Conservation (phyloP, 2,797 vertebrate species). For the Helarctos malayanus region DNA sequence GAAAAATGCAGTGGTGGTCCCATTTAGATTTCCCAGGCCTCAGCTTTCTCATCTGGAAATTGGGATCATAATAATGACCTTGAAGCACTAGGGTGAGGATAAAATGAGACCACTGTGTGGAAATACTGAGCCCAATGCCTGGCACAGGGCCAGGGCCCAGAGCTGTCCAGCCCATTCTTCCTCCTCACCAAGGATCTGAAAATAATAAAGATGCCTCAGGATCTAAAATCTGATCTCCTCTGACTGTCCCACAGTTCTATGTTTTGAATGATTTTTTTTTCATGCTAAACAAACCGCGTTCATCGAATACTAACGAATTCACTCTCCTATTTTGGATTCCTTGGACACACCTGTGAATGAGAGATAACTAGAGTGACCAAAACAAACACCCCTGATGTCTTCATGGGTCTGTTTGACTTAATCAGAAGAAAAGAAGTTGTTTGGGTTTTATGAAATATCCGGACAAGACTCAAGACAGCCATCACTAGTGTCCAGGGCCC, state of each 20-base stretch:
- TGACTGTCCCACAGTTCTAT: not conserved
- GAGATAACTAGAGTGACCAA: not conserved
- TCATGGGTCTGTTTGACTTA: not conserved
- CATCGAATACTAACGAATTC: not conserved
- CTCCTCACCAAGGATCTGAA: not conserved
- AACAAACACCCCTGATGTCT: not conserved
- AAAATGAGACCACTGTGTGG: not conserved
- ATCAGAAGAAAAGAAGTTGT: not conserved
- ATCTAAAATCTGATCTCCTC: not conserved
- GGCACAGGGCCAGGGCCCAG: not conserved
- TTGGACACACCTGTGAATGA: not conserved
- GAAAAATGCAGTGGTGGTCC: not conserved
- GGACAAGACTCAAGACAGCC: not conserved
- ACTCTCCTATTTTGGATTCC: not conserved
- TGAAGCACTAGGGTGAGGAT: not conserved
- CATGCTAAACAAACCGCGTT: not conserved
- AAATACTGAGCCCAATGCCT: not conserved
- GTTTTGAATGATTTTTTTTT: not conserved
- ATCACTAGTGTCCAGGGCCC: not conserved
- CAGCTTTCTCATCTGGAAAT: constrained; percentile 1
- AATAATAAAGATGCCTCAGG: not conserved
- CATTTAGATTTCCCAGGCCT: not conserved
- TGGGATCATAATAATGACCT: not conserved
- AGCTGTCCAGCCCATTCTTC: not conserved
- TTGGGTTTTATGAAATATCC: not conserved